Evolutionary conservation across 2,888 invertebrate species (phyloP).

Genomic region (Bimastos eiseni): DNA sequence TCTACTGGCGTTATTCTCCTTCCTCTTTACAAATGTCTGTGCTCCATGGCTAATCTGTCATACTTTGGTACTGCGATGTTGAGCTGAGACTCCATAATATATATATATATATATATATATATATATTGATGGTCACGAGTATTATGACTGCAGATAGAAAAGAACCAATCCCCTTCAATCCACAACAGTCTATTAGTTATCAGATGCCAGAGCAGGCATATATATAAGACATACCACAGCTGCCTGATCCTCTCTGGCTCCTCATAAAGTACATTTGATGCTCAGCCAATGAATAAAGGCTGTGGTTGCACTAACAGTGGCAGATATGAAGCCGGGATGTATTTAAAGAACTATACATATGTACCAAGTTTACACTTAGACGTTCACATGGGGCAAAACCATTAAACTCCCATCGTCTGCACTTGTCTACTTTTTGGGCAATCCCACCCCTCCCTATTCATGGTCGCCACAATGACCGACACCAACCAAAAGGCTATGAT

Average conservation of each 20-base stretch:
- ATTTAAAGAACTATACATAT: neutral
- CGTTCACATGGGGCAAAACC: neutral
- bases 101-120: neutral
- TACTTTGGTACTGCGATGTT: neutral
- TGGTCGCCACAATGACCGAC: neutral
- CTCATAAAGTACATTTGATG: no score
- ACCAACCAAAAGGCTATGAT: neutral
- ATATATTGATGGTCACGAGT: neutral
- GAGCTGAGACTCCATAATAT: neutral
- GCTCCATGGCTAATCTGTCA: neutral
- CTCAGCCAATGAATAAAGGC: neutral
- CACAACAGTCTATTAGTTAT: no score
- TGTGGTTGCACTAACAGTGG: neutral
- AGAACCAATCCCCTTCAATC: no score
- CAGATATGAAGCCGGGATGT: no score
- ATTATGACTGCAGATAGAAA: no score
- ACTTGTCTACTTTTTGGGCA: neutral
- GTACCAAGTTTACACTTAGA: neutral
- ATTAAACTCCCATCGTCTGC: neutral
- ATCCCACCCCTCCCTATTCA: neutral
- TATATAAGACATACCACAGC: no score
- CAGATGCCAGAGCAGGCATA: no score
- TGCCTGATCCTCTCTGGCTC: no score
- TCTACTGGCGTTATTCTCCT: no score
- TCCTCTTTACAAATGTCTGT: neutral